Base-by-base conservation (phyloP, 1,140 invertebrate genomes). In the Formica exsecta region DNA sequence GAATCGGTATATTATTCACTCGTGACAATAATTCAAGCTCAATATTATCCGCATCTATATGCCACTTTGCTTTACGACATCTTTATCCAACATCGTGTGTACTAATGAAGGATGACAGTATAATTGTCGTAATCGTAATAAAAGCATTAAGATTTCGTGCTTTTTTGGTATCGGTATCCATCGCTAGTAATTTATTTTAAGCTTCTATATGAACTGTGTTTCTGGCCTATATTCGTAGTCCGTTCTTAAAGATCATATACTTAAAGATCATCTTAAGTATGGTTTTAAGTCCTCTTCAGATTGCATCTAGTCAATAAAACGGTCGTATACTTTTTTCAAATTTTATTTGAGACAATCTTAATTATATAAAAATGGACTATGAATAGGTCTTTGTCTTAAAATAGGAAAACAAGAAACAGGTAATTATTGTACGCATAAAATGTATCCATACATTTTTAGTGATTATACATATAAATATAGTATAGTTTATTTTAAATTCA, bases 41-140 rank as follows among this genome's bases (percentile, higher is more conserved):
- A 8, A 80, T 65, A 29, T 85, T 90, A 16, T 89, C 89, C 2
- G 9, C 9, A 44, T 92, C 89, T n/a, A 41, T 81, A 94, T 86
- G 16, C 83, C 94, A 25, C 89, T 90, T 13, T 59, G 92, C 92
- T 54, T 92, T 68, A 91, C 94, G 81, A 88, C 84, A 16, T 90
- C 79, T 61, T 88, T 70, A 36, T 97, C 96, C 73, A 97, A 22
- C 22, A 22, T 22, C 22, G 22, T 93, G 86, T 96, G 96, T 77
- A 99, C 97, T 0, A 99, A 95, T 11, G 96, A 96, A 0, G 98
- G 97, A 96, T 99, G 98, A 92, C 98, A 98, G 93, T 98, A 99
- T 73, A 98, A 97, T 93, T 99, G 98, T 7, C 98, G 95, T 68
- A 99, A 93, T 25, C 98, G 95, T n/a, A 99, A 93, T 16, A 99